Conservation (phyloP, 1,140 invertebrate genomes). For the Probaryconus sp. region DNA sequence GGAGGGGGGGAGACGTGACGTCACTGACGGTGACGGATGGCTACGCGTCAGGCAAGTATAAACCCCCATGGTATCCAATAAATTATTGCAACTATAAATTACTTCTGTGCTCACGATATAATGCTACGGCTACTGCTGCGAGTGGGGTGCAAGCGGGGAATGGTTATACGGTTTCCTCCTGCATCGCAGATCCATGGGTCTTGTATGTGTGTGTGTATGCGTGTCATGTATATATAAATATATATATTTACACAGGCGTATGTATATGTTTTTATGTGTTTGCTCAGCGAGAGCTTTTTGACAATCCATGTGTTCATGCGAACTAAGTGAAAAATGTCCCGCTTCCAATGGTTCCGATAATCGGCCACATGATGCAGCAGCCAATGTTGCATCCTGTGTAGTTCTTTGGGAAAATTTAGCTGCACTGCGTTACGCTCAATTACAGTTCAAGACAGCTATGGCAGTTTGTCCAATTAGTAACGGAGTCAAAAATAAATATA, state of each 20-base stretch:
- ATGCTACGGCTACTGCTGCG: constrained; percentile 76
- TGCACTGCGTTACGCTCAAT: no score
- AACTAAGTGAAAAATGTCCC: constrained; percentile 48
- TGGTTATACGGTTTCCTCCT: constrained; percentile 53
- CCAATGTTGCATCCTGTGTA: constrained; percentile 16
- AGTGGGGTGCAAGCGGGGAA: constrained; percentile 66
- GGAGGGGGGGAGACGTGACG: constrained; percentile 76
- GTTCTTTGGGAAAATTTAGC: not conserved
- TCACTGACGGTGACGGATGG: constrained; percentile 79
- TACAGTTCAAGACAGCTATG: no score
- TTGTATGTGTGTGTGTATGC: constrained; percentile 47
- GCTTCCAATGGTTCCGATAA: constrained; percentile 42
- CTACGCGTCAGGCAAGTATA: constrained; percentile 79
- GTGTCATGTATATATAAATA: constrained; percentile 58
- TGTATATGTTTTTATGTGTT: constrained; percentile 13
- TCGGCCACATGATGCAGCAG: constrained; percentile 51
- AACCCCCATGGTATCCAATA: constrained; percentile 79
- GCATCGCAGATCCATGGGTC: constrained; percentile 48
- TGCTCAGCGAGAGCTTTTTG: constrained; percentile 17
- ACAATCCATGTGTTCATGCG: constrained; percentile 33
- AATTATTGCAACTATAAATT: constrained; percentile 80
- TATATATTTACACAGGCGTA: constrained; percentile 7
- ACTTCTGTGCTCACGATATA: constrained; percentile 79
- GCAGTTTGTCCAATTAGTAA: no score
- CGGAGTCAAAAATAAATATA: no score